Base-by-base conservation (phyloP, 2,797 vertebrate species). In the Fringilla coelebs region DNA sequence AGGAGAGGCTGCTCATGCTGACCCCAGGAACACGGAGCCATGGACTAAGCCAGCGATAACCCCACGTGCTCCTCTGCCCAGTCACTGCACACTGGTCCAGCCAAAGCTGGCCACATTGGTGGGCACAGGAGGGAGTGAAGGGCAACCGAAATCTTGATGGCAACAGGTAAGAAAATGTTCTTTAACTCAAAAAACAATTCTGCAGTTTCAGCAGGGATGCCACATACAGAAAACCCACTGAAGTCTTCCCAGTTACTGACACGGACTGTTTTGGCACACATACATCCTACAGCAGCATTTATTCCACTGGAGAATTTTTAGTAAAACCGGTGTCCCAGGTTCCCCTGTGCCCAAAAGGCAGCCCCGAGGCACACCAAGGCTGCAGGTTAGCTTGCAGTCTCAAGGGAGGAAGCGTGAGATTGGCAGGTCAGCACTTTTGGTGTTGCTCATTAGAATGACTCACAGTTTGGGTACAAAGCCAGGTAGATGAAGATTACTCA, bases 41-140 rank as follows among this genome's bases (percentile, higher is more conserved):
- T 0, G 11, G 28, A 25, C 13, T 32, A 55, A 52, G 3, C 20
- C 65, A 38, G 45, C 41, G 55, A 52, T 7, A 43, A 41, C 16
- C 9, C 57, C 79, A 73, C 0, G 0, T 0, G 1, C 16, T 52
- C 28, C 29, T 54, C 60, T 31, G 13, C 41, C 28, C 3, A 4
- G 26, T 17, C 10, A 5, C 67, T 45, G 24, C 19, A 17, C 17
- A 13, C 3, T 2, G 11, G 13, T 18, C 24, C 34, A 29, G 18
- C 18, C 57, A 54, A 34, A 62, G 32, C 34, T 76, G 49, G 8
- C 13, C 58, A 32, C 34, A 48, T 15, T 36, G 51, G 29, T 20
- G 25, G 31, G n/a, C 1, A 1, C 32, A 57, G 32, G 6, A 62
- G 7, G 73, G 21, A 63, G 32, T 1, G 7, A 76, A n/a, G 36